Evolutionary conservation across 2,797 vertebrate genomes (phyloP), one percentile per base, ranked within the genome.

Genomic region (Neopelma chrysocephalum): DNA sequence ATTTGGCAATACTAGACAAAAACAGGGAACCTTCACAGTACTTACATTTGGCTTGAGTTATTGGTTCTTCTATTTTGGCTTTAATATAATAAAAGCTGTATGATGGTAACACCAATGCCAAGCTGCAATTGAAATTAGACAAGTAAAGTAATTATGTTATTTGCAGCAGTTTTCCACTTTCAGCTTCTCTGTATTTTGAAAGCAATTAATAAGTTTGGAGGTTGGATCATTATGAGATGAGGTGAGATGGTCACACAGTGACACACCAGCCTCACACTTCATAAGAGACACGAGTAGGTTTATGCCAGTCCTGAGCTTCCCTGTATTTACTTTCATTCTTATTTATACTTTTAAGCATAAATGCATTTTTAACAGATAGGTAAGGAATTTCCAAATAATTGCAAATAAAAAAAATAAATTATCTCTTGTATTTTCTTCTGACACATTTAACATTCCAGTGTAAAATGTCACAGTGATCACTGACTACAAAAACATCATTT

Each of bases 41-140:
- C 99, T 99, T 98, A 99, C 99, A 99, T 98, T 97, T 99, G 72
- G 99, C 99, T 98, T 99, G 98, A 94, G 92, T 98, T 96, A 99
- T 98, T 89, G 98, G 97, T 80, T 99, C 98, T 73, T 99, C 99
- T 95, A 99, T 98, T 97, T 98, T 99, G 81, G 99, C 99, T 98
- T 99, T 99, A 97, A 99, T 99, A 98, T 99, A 99, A 98, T 99
- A 98, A 98, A 99, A 99, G 95, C 99, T 99, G 98, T 99, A 99
- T 95, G 99, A 99, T 61, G 99, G 99, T 95, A 99, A 98, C 94
- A 98, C 99, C 94, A 99, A 98, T 86, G 99, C 99, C 98, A 99
- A 98, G 98, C 99, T 99, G 98, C 66, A 97, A 97, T 27, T 98
- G 78, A 98, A 97, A 98, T 75, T 73, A 97, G 88, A 97, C 10